Evolutionary conservation across 2,797 vertebrate species (phyloP).

Genomic region (Ptychobarbus kaznakovi): DNA sequence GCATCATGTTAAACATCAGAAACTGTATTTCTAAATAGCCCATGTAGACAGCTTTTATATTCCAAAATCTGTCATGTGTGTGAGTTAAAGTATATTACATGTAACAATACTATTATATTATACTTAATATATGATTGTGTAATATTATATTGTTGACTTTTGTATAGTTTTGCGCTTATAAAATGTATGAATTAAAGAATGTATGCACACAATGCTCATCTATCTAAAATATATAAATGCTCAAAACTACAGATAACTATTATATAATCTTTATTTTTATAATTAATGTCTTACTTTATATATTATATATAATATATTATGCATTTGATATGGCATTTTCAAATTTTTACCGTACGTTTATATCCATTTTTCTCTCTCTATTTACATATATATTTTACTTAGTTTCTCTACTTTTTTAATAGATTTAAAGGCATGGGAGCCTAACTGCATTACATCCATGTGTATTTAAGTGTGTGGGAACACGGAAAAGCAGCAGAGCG

Average conservation of each 20-base stretch:
- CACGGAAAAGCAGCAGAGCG: background rate
- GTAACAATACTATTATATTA: background rate
- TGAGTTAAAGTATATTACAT: background rate
- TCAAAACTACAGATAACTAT: background rate
- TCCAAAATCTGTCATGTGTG: background rate
- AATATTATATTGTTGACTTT: background rate
- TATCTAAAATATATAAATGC: background rate
- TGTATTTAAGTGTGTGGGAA: constrained; percentile 32
- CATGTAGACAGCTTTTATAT: background rate
- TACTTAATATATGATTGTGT: background rate
- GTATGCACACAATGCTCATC: background rate
- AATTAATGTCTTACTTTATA: background rate
- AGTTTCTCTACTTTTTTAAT: background rate
- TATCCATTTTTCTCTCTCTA: background rate
- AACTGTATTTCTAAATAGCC: background rate
- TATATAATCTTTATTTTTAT: background rate
- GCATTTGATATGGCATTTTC: background rate
- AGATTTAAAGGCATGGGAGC: background rate
- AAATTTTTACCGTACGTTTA: background rate
- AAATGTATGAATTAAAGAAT: background rate
- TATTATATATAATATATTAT: background rate
- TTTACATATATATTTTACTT: background rate
- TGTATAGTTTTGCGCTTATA: too few species aligned
- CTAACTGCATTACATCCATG: background rate
- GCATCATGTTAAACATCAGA: background rate